phyloP scores from a whole-genome alignment of 2,888 invertebrate species.

The Protonemura montana region DNA sequence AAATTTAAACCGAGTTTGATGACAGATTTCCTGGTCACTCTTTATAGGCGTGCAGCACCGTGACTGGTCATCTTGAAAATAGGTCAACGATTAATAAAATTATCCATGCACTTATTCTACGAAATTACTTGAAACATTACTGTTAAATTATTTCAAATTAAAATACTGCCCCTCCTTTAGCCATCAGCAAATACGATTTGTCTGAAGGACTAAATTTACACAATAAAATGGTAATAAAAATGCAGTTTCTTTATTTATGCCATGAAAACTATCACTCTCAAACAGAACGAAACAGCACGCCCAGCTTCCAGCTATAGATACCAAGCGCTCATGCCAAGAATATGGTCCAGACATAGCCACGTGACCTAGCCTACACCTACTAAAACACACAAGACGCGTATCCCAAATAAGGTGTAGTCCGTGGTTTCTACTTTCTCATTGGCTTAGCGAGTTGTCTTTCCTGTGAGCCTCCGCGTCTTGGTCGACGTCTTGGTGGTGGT shows the following conservation, averaged over 20 bases:
- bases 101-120: background rate
- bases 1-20: background rate
- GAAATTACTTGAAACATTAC: background rate
- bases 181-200: background rate
- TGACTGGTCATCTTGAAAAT: background rate
- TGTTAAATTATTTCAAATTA: too few relatives aligned
- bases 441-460: slow-evolving; percentile 25
- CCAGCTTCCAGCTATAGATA: background rate
- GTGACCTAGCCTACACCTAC: slow-evolving; percentile 7
- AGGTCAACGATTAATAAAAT: background rate
- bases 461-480: background rate
- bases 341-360: background rate
- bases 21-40: background rate
- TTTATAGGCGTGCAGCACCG: background rate
- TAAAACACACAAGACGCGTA: background rate
- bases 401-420: slow-evolving; percentile 40
- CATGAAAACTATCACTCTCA: background rate
- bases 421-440: slow-evolving; percentile 30
- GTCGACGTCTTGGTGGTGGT: background rate
- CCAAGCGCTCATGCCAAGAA: background rate
- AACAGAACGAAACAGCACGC: background rate
- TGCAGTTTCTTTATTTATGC: background rate
- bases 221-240: background rate
- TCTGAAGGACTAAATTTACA: background rate
- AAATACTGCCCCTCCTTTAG: background rate